Conservation (phyloP, 1,140 invertebrate species). For the Saccostrea echinata region DNA sequence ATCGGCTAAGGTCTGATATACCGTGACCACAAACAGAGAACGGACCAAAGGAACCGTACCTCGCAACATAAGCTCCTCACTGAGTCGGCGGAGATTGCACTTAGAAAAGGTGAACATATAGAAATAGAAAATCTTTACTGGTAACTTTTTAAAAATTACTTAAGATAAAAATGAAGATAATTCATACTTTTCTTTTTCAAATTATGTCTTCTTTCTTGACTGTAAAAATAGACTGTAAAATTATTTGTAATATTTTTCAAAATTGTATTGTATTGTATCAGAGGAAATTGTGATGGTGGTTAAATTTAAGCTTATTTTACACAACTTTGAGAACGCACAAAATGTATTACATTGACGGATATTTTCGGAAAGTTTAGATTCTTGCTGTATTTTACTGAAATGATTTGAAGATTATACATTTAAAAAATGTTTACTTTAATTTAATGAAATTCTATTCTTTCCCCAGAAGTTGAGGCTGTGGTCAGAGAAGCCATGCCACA, state of each 20-base stretch:
- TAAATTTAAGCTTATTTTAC: too few relatives aligned
- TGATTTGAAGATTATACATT: too few relatives aligned
- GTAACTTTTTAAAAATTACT: conserved; percentile 6
- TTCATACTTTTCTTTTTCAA: neutral
- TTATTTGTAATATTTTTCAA: too few relatives aligned
- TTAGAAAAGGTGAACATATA: neutral
- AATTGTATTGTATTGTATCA: too few relatives aligned
- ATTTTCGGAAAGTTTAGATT: too few relatives aligned
- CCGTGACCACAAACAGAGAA: neutral
- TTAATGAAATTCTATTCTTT: neutral
- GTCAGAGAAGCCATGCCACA: neutral
- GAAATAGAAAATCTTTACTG: neutral
- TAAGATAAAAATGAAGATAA: neutral
- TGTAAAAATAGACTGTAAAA: neutral
- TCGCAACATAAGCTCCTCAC: neutral
- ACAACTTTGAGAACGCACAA: too few relatives aligned
- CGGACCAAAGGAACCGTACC: neutral
- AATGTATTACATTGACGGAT: too few relatives aligned
- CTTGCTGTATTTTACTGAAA: too few relatives aligned
- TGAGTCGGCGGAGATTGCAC: neutral
- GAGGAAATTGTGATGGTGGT: too few relatives aligned
- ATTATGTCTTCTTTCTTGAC: neutral
- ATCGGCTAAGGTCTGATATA: conserved; percentile 12
- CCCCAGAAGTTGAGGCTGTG: neutral
- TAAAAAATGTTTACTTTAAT: too few relatives aligned